Evolutionary conservation across 2,888 invertebrate genomes (phyloP).

Genomic region (Eretmocerus hayati): DNA sequence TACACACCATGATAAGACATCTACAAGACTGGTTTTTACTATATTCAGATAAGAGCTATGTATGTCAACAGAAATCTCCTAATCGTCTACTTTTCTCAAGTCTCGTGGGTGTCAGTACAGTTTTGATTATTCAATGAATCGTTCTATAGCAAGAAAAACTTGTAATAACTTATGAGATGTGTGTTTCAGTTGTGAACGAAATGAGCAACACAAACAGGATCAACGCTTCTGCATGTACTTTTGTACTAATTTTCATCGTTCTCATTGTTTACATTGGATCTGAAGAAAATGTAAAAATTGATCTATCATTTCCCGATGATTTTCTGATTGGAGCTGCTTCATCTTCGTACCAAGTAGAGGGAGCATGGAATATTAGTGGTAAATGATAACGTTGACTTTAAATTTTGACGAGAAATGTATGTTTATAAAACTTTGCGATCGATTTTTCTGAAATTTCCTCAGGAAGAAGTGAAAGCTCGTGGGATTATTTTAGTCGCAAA

Average conservation of each 20-base stretch:
- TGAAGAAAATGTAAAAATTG: not conserved
- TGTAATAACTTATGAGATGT: too few relatives aligned
- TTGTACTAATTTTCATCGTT: not conserved
- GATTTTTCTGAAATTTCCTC: slow-evolving; percentile 23
- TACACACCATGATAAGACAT: too few relatives aligned
- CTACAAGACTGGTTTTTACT: too few relatives aligned
- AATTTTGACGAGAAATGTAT: too few relatives aligned
- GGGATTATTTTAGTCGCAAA: slow-evolving; percentile 53
- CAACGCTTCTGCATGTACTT: not conserved
- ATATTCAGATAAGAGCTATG: too few relatives aligned
- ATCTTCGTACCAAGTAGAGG: slow-evolving; percentile 58
- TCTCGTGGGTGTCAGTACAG: too few relatives aligned
- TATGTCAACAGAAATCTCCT: too few relatives aligned
- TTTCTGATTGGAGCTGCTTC: slow-evolving; percentile 59
- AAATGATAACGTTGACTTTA: slow-evolving; percentile 4
- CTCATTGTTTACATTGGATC: not conserved
- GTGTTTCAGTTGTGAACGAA: too few relatives aligned
- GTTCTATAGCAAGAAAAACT: too few relatives aligned
- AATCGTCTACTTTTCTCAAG: too few relatives aligned
- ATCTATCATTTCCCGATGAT: slow-evolving; percentile 42
- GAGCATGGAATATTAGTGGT: slow-evolving; percentile 44
- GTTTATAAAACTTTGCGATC: too few relatives aligned
- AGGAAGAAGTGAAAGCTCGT: slow-evolving; percentile 62
- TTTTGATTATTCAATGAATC: too few relatives aligned
- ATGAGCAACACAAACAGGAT: not conserved